Evolutionary conservation across 2,888 invertebrate species (phyloP).

Genomic region (Heliconius aoede): DNA sequence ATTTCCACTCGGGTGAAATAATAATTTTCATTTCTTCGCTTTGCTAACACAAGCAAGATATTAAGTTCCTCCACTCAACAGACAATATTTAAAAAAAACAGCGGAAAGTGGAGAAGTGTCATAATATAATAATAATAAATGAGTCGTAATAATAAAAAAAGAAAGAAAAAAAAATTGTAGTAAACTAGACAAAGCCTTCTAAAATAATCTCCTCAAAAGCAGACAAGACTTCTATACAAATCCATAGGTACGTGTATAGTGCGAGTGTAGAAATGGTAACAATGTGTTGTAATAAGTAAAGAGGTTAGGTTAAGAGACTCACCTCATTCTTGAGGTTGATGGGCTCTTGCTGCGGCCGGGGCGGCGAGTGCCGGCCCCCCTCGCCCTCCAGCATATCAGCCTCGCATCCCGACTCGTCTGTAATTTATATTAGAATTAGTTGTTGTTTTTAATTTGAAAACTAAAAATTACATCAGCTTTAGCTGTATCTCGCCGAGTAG

Average conservation of each 20-base stretch:
- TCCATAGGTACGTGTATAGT: slow-evolving; percentile 11
- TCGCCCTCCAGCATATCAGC: slow-evolving; percentile 92
- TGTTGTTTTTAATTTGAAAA: neutral
- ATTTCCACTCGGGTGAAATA: too few relatives aligned
- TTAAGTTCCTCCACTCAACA: too few relatives aligned
- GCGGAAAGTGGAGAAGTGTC: too few relatives aligned
- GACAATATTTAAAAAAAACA: neutral
- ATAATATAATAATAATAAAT: too few relatives aligned
- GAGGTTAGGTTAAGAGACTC: slow-evolving; percentile 55
- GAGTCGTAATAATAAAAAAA: neutral
- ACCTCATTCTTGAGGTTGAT: slow-evolving; percentile 83
- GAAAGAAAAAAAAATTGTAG: neutral
- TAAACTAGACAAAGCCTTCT: slow-evolving; percentile 12
- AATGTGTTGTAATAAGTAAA: slow-evolving; percentile 51
- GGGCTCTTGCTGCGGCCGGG: slow-evolving; percentile 82
- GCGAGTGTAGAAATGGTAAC: slow-evolving; percentile 46
- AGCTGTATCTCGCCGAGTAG: too few relatives aligned
- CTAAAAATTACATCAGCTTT: too few relatives aligned
- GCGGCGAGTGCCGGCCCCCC: slow-evolving; percentile 85
- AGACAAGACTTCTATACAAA: slow-evolving; percentile 13
- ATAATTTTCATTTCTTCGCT: too few relatives aligned
- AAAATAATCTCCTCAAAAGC: slow-evolving; percentile 19
- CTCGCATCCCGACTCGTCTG: slow-evolving; percentile 93
- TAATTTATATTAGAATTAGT: slow-evolving; percentile 51
- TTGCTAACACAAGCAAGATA: too few relatives aligned